These are phyloP conservation scores for Castor canadensis DNA, from an alignment of 2,113 vertebrate genomes.

Conservation along the genomic window DNA sequence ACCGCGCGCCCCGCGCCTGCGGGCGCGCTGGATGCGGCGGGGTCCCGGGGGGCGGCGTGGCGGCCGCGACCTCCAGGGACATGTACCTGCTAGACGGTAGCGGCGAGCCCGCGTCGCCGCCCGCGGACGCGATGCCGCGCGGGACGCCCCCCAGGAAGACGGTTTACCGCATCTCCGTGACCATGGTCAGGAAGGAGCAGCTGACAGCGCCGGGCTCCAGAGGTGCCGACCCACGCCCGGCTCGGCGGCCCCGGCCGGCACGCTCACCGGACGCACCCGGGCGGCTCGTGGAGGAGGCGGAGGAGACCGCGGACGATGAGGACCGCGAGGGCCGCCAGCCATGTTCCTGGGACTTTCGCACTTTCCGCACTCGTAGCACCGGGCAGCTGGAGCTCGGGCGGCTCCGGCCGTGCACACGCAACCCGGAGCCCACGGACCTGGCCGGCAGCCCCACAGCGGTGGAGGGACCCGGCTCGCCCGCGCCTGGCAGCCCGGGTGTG, in stretches of 20 bases:
- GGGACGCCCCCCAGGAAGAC: slow-evolving; percentile 90
- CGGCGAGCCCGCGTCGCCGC: slow-evolving; percentile 80
- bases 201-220: slow-evolving; percentile 68
- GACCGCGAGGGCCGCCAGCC: slow-evolving; percentile 78
- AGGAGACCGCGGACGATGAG: slow-evolving; percentile 83
- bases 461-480: not conserved
- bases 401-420: slow-evolving; percentile 82
- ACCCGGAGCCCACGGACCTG: slow-evolving; percentile 51
- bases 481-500: not conserved
- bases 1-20: not conserved
- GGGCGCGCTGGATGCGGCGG: slow-evolving; percentile 24
- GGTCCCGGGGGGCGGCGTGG: not conserved
- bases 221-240: slow-evolving; percentile 62
- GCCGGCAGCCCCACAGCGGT: not conserved
- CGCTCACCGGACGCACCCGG: slow-evolving; percentile 65
- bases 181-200: slow-evolving; percentile 93
- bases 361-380: slow-evolving; percentile 93
- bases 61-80: not conserved
- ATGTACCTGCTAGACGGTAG: slow-evolving; percentile 92
- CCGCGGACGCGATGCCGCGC: slow-evolving; percentile 87
- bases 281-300: slow-evolving; percentile 67
- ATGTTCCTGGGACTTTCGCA: slow-evolving; percentile 82
- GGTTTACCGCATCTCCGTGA: slow-evolving; percentile 95
- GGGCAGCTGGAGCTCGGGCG: slow-evolving; percentile 94
- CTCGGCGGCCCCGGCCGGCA: slow-evolving; percentile 70